These are phyloP conservation scores for Caiman crocodilus DNA, from an alignment of 2,797 vertebrate genomes.

Conservation along the genomic window DNA sequence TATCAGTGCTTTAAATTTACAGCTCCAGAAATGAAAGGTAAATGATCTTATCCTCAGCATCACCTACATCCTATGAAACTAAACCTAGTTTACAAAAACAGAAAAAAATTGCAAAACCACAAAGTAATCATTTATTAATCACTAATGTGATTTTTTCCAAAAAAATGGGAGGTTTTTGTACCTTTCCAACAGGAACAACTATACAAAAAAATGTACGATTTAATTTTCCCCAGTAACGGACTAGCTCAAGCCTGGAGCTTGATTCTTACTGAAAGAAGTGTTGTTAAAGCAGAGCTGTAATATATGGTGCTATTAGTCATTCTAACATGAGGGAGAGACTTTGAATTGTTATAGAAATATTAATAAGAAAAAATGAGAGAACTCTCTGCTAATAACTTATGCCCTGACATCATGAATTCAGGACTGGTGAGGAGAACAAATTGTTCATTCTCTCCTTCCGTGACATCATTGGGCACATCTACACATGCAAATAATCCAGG, in stretches of 20 bases:
- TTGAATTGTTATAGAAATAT: fast-evolving
- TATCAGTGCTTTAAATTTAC: not conserved
- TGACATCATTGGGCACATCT: not conserved
- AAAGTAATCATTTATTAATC: not conserved
- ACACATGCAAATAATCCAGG: too few species aligned
- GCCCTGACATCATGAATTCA: not conserved
- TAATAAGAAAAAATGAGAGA: not conserved
- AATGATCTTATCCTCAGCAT: not conserved
- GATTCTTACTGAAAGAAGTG: not conserved
- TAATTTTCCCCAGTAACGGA: not conserved
- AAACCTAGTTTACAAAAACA: not conserved
- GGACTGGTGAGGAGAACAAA: not conserved
- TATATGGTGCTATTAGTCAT: fast-evolving
- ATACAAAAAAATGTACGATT: not conserved
- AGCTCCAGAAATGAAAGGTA: not conserved
- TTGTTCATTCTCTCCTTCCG: not conserved
- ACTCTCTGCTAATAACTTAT: not conserved
- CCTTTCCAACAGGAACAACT: not conserved
- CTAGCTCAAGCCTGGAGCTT: fast-evolving
- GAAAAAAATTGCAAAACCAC: not conserved
- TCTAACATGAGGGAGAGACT: not conserved
- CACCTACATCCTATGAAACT: too few species aligned
- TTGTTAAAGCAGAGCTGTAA: not conserved
- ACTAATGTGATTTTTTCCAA: not conserved
- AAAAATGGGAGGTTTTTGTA: not conserved